These are phyloP conservation scores for Euplagia quadripunctaria DNA, from an alignment of 2,888 invertebrate genomes.

Conservation along the genomic window DNA sequence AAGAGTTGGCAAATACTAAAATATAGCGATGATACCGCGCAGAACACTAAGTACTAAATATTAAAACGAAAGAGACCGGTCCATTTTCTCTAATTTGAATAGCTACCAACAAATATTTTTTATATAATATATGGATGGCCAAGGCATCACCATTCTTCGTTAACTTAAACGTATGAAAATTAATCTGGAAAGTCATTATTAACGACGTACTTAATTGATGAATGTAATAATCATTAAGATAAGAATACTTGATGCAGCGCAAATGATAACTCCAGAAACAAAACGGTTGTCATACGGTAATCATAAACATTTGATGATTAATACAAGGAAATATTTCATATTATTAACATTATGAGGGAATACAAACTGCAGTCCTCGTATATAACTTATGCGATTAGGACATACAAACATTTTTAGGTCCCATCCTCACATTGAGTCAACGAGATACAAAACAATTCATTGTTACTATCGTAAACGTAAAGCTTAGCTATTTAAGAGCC, in stretches of 20 bases:
- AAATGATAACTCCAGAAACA: neutral
- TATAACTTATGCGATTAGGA: neutral
- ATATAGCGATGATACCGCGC: too few relatives aligned
- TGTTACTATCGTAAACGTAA: too few relatives aligned
- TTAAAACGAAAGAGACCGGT: neutral
- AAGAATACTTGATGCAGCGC: neutral
- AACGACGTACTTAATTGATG: neutral
- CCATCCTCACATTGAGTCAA: too few relatives aligned
- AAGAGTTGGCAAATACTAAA: too few relatives aligned
- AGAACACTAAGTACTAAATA: too few relatives aligned
- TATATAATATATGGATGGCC: too few relatives aligned
- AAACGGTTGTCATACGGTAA: neutral
- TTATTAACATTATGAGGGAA: neutral
- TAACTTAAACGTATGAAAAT: neutral
- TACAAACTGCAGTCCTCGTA: neutral
- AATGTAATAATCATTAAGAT: conserved; percentile 5
- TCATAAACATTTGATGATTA: neutral
- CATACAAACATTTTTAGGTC: neutral
- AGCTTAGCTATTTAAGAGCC: too few relatives aligned
- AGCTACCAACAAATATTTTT: too few relatives aligned
- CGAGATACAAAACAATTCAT: too few relatives aligned
- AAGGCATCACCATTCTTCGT: neutral
- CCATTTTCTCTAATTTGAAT: too few relatives aligned
- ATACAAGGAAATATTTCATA: neutral
- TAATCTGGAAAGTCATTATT: neutral